These are phyloP conservation scores for Pollimyrus isidori DNA, from an alignment of 2,113 vertebrate genomes.

Conservation along the genomic window DNA sequence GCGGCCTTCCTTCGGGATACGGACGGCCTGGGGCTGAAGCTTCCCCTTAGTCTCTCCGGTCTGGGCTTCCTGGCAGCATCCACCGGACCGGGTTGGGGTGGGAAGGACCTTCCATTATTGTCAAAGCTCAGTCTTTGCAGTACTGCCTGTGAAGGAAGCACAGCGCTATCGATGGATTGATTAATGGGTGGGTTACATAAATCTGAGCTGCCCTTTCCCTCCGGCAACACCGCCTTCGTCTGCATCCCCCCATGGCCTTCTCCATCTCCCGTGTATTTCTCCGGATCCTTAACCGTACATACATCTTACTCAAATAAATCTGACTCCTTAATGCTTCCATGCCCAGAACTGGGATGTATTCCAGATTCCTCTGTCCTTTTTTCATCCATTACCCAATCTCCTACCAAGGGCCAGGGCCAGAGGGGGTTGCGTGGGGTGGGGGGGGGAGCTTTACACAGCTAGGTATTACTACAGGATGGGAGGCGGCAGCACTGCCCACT, in stretches of 20 bases:
- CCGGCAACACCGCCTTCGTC: not conserved
- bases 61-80: not conserved
- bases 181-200: slow-evolving; percentile 35
- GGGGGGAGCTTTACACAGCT: not conserved
- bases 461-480: not conserved
- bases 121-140: not conserved
- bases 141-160: not conserved
- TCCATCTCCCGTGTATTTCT: not conserved
- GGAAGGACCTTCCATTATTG: not conserved
- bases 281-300: not conserved
- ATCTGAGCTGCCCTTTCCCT: not conserved
- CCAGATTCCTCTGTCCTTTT: not conserved
- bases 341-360: not conserved
- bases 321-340: slow-evolving; percentile 1
- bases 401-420: not conserved
- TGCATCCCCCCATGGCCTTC: not conserved
- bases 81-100: not conserved
- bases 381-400: not conserved
- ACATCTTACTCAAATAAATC: not conserved
- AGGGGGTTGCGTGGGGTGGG: not conserved
- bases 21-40: not conserved
- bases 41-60: not conserved
- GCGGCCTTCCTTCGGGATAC: not conserved
- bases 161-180: slow-evolving; percentile 58
- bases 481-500: not conserved